These are phyloP conservation scores for Brachyistius frenatus DNA, from an alignment of 2,113 vertebrate species.

Conservation along the genomic window DNA sequence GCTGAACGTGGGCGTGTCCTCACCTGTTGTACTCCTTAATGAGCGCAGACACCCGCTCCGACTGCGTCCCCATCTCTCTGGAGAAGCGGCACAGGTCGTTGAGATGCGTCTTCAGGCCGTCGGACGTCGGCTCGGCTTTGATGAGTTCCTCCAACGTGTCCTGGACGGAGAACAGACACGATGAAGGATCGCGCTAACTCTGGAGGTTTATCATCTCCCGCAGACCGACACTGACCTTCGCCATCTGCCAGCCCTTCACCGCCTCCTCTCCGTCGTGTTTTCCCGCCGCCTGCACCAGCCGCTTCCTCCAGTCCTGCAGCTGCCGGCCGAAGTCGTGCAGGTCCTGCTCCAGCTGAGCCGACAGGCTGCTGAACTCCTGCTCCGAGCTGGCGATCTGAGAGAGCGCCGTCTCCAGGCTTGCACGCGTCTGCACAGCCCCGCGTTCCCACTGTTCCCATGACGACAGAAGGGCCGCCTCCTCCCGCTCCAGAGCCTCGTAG, in stretches of 20 bases:
- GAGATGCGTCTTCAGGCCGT: conserved; percentile 92
- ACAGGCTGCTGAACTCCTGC: conserved; percentile 88
- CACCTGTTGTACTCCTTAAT: conserved; percentile 98
- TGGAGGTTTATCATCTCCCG: neutral
- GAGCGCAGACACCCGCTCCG: conserved; percentile 91
- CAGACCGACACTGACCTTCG: conserved; percentile 82
- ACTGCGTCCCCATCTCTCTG: conserved; percentile 90
- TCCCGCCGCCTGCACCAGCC: conserved; percentile 82
- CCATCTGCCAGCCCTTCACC: conserved; percentile 89
- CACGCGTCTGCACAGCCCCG: conserved; percentile 82
- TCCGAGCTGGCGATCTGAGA: conserved; percentile 92
- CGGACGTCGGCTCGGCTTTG: conserved; percentile 90
- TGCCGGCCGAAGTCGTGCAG: conserved; percentile 81
- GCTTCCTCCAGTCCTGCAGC: conserved; percentile 83
- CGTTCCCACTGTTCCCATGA: conserved; percentile 96
- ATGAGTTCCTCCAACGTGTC: conserved; percentile 88
- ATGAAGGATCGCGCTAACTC: neutral
- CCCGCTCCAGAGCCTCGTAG: conserved; percentile 88
- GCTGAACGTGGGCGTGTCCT: neutral
- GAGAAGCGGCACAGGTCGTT: conserved; percentile 96
- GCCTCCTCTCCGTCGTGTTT: conserved; percentile 88
- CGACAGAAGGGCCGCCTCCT: conserved; percentile 88
- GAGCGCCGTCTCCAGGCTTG: conserved; percentile 85
- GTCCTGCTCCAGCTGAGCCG: conserved; percentile 87
- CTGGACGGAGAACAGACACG: conserved; percentile 72